A percentile compares a stretch with the other conserved stretches of the same genome.
Conservation (phyloP, 2,113 vertebrate species). For the Hemiscyllium ocellatum region DNA sequence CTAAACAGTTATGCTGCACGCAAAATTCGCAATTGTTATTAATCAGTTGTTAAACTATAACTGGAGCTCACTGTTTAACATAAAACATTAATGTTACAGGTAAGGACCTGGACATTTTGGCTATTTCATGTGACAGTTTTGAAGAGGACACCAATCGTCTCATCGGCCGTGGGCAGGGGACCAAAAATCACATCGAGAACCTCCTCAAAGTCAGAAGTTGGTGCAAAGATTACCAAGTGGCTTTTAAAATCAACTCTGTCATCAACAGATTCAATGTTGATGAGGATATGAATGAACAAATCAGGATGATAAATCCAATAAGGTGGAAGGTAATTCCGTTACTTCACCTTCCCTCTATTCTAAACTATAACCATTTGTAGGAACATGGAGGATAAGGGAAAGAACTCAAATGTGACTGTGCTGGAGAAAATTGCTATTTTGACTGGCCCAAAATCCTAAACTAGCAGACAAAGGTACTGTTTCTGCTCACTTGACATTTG, state of each 20-base stretch:
- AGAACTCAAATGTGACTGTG: not conserved
- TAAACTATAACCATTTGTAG: not conserved
- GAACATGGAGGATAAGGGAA: not conserved
- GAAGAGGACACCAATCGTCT: slow-evolving; percentile 74
- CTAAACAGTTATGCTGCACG: not conserved
- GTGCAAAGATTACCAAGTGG: slow-evolving; percentile 77
- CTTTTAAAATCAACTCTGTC: slow-evolving; percentile 92
- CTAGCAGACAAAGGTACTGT: not conserved
- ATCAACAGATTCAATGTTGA: slow-evolving; percentile 83
- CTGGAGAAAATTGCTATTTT: not conserved
- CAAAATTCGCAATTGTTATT: not conserved
- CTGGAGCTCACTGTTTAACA: not conserved
- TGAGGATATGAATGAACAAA: slow-evolving; percentile 76
- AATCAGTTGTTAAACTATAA: not conserved
- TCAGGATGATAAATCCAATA: slow-evolving; percentile 68
- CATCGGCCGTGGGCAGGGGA: slow-evolving; percentile 80
- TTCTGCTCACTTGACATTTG: not conserved
- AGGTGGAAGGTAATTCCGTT: slow-evolving; percentile 77
- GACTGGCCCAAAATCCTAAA: not conserved
- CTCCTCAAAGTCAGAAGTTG: slow-evolving; percentile 69
- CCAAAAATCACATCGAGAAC: slow-evolving; percentile 76
- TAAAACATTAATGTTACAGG: slow-evolving; percentile 53
- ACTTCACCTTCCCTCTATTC: not conserved
- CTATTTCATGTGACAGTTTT: slow-evolving; percentile 91
- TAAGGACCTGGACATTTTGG: slow-evolving; percentile 79